Conservation (phyloP, 2,797 vertebrate species). For the Anguilla obscura region DNA sequence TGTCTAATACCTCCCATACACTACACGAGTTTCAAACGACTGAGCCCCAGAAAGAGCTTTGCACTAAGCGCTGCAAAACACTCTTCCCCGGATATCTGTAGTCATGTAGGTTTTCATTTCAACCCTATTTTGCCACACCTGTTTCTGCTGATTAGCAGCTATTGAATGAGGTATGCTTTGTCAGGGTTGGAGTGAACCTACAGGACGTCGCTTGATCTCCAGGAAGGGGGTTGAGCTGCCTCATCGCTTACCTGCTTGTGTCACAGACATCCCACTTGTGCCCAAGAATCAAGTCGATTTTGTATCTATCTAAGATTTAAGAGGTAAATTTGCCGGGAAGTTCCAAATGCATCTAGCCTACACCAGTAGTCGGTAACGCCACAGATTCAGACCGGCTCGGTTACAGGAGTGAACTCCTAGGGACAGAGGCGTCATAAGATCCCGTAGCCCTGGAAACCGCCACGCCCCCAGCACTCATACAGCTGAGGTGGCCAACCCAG, state of each 20-base stretch:
- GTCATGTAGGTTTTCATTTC: neutral
- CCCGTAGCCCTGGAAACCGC: neutral
- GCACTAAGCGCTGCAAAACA: no score
- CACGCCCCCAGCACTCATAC: neutral
- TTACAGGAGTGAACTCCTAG: neutral
- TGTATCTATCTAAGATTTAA: neutral
- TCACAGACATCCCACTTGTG: conserved; percentile 8
- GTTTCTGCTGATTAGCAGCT: neutral
- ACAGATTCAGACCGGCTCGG: neutral
- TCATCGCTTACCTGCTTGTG: conserved; percentile 19
- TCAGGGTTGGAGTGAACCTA: neutral
- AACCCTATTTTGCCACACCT: neutral
- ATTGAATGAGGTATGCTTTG: neutral
- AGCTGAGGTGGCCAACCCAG: no score
- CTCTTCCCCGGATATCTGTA: no score
- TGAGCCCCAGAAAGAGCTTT: no score
- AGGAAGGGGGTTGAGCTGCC: neutral
- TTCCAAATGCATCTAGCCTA: neutral
- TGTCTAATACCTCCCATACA: neutral
- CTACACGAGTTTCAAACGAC: neutral
- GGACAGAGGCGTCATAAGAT: neutral
- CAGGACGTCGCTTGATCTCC: neutral
- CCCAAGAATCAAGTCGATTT: neutral
- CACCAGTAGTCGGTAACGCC: neutral
- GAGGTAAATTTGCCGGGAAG: neutral